A percentile compares a stretch with the other conserved stretches of the same genome.
Evolutionary conservation across 2,113 vertebrate genomes (phyloP).

Genomic region (Oryctolagus cuniculus): DNA sequence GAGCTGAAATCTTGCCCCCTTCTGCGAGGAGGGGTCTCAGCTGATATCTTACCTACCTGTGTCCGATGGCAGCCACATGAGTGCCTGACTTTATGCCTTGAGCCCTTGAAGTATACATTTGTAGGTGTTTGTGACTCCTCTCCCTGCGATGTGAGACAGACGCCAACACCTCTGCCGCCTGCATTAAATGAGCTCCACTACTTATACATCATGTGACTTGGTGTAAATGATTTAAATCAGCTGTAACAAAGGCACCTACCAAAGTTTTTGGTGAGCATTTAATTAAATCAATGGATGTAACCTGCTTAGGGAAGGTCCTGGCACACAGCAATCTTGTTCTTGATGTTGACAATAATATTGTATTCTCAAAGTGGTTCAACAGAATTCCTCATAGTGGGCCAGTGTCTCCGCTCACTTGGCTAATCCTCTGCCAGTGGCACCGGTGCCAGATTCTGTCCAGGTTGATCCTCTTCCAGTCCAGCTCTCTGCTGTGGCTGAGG

Average conservation of each 20-base stretch:
- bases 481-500: too few relatives aligned
- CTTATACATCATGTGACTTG: not conserved
- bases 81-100: not conserved
- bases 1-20: not conserved
- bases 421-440: too few relatives aligned
- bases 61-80: fast-evolving
- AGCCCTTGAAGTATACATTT: not conserved
- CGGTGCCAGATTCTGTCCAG: too few relatives aligned
- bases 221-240: not conserved
- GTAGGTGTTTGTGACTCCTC: not conserved
- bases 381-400: not conserved
- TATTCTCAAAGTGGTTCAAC: not conserved
- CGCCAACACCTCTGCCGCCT: not conserved
- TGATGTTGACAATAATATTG: not conserved
- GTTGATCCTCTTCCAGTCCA: too few relatives aligned
- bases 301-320: not conserved
- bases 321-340: not conserved
- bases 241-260: not conserved
- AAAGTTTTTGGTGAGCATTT: not conserved
- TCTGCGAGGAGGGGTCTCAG: not conserved
- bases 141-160: not conserved
- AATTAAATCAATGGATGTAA: not conserved
- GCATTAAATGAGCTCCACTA: not conserved
- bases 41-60: not conserved
- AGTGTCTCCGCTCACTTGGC: too few relatives aligned